Base-by-base conservation (phyloP, 2,888 invertebrate species). In the Lumbricus terrestris region DNA sequence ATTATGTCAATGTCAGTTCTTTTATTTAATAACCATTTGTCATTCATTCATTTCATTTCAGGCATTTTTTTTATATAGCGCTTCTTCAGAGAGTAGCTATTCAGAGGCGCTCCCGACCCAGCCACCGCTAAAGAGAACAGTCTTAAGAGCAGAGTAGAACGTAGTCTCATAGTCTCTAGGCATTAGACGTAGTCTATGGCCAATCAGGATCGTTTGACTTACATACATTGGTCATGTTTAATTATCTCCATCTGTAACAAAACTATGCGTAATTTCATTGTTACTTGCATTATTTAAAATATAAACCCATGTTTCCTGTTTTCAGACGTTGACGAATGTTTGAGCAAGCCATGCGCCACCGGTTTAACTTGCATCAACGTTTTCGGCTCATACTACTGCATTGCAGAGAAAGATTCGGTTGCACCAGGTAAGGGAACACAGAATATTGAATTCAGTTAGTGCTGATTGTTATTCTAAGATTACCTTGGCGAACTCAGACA, bases 311-410 rank as follows among this genome's bases (percentile, higher is more conserved):
- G 4, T 82, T 82, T 82, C 16, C 33, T 83, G 83, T 35, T 85
- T 69, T 35, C 47, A 88, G 88, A 88, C n/a, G 88, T 88, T 37
- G 37, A 88, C 23, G 88, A 88, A 18, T 88, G 88, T 88, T 37
- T 88, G 88, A 33, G 20, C 23, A 42, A 47, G n/a, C 42, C 42
- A 20, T 88, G 42, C 15, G 88, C 40, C 13, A 34, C 18, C 18
- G 88, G 42, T 2, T 20, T 88, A 20, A 38, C 88, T 34, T 88
- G 88, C 40, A 37, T 88, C 42, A 88, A 88, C 88, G 47, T 47
- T 29, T 40, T 33, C 35, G 88, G 88, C 23, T 42, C 42, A 29
- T 88, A 88, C 29, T 88, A 38, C 88, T 88, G 88, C 88, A 88
- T 88, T 37, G 18, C 37, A 20, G 88, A 47, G 33, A 38, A 42